Evolutionary conservation across 2,113 vertebrate species (phyloP).

Genomic region (Phrynocephalus versicolor): DNA sequence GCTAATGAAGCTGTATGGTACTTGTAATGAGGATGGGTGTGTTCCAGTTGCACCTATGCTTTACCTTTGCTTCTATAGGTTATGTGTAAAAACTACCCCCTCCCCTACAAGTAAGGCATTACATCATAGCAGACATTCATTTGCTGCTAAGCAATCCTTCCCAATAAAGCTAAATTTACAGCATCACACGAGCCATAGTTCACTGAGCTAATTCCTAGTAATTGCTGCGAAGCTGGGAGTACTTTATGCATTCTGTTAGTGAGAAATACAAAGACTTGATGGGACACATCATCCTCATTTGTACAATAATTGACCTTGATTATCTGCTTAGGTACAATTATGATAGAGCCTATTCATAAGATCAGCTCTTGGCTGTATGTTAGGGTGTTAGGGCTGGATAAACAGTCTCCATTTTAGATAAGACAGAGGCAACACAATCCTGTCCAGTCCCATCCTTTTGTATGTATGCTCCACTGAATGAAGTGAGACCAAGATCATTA

Average conservation of each 20-base stretch:
- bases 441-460: too few species aligned
- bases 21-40: slow-evolving; percentile 43
- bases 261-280: not conserved
- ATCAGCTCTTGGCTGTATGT: not conserved
- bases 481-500: too few species aligned
- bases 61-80: slow-evolving; percentile 31
- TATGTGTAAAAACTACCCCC: not conserved
- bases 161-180: not conserved
- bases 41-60: slow-evolving; percentile 41
- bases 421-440: not conserved
- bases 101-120: not conserved
- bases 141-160: slow-evolving; percentile 19
- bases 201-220: slow-evolving; percentile 21
- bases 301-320: not conserved
- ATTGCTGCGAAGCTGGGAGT: not conserved
- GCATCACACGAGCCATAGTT: not conserved
- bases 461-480: too few species aligned
- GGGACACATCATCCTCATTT: not conserved
- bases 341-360: not conserved
- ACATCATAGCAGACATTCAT: not conserved
- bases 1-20: not conserved
- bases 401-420: not conserved
- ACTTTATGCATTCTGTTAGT: not conserved
- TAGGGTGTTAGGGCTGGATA: not conserved
- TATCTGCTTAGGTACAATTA: not conserved